Percentiles rank a stretch among this genome's conserved stretches.
These are phyloP conservation scores for Lasiurus cinereus DNA, from an alignment of 2,113 vertebrate genomes.

Conservation along the genomic window DNA sequence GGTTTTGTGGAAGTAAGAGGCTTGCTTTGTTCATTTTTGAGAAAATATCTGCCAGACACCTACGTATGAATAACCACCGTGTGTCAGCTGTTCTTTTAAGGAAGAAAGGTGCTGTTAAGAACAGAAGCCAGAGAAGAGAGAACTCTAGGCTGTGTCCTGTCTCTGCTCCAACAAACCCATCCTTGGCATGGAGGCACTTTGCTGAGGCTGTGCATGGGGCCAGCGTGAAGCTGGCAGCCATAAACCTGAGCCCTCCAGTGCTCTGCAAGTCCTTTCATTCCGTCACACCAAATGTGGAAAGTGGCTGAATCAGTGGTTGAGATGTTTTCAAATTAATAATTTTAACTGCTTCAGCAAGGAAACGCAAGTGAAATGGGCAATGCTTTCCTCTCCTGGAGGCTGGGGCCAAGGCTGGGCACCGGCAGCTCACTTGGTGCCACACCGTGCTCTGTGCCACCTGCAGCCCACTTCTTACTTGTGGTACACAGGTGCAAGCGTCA, in stretches of 20 bases:
- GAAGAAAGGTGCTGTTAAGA: background rate
- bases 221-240: no score
- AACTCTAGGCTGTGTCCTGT: rapidly evolving
- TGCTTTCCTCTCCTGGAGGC: background rate
- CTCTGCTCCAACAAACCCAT: background rate
- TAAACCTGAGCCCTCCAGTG: background rate
- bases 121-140: rapidly evolving
- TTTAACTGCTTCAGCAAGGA: background rate
- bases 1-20: background rate
- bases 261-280: rapidly evolving
- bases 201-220: no score
- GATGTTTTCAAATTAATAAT: background rate
- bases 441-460: rapidly evolving
- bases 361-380: rapidly evolving
- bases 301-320: background rate
- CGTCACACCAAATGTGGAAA: rapidly evolving
- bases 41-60: background rate
- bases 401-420: rapidly evolving
- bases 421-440: rapidly evolving
- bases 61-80: background rate
- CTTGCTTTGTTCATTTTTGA: background rate
- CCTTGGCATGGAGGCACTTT: no score
- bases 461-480: no score
- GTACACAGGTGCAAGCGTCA: rapidly evolving
- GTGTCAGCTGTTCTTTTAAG: background rate